Percentiles rank a stretch among this genome's conserved stretches.
Conservation (phyloP, 2,888 invertebrate genomes). For the Leptinotarsa rubiginosa region DNA sequence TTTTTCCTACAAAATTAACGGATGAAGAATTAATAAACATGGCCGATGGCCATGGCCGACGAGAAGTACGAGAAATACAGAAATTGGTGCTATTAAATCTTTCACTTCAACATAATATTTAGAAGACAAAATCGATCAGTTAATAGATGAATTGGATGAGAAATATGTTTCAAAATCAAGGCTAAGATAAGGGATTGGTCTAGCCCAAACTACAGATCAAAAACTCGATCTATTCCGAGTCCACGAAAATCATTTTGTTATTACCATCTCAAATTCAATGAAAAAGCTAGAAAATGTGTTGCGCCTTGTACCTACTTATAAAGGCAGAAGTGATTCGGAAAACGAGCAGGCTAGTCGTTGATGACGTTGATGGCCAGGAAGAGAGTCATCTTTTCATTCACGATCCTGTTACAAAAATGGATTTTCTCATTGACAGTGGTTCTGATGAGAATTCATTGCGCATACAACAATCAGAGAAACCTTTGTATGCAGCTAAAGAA, state of each 20-base stretch:
- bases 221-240: background rate
- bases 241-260: background rate
- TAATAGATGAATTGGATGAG: no score
- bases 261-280: slow-evolving; percentile 11
- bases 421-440: slow-evolving; percentile 16
- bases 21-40: slow-evolving; percentile 8
- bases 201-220: slow-evolving; percentile 1
- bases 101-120: background rate
- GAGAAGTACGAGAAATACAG: background rate
- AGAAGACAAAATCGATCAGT: background rate
- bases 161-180: background rate
- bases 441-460: background rate
- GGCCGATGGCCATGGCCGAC: background rate
- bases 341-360: slow-evolving; percentile 11
- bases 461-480: slow-evolving; percentile 7
- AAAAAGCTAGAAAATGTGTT: slow-evolving; percentile 12
- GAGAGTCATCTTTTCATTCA: background rate
- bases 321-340: background rate
- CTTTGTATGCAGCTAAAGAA: slow-evolving; percentile 28
- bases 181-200: background rate
- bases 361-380: background rate
- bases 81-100: background rate
- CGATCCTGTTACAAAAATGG: background rate
- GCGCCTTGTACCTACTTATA: slow-evolving; percentile 11
- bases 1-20: background rate